Evolutionary conservation across 2,888 invertebrate genomes (phyloP).

Genomic region (Hyposoter dolosus): DNA sequence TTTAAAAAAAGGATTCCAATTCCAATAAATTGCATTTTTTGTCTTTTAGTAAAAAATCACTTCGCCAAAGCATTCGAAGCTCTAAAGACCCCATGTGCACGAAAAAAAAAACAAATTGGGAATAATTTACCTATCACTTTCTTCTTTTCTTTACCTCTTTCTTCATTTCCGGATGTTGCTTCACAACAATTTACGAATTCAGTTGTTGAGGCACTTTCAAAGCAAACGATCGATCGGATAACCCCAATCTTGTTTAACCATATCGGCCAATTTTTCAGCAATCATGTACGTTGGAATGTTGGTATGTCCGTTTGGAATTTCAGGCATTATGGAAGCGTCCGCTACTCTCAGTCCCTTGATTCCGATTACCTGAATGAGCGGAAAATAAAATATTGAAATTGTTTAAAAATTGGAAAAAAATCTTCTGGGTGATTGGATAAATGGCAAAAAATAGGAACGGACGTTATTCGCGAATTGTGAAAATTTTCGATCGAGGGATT

Average conservation of each 20-base stretch:
- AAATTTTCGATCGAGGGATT: too few species aligned
- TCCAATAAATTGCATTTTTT: background rate
- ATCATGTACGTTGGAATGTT: constrained; percentile 89
- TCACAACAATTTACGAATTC: background rate
- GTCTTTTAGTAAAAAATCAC: background rate
- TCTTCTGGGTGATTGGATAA: too few species aligned
- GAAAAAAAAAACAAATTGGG: background rate
- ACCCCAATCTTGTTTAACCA: constrained; percentile 87
- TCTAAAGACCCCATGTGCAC: background rate
- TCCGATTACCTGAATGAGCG: constrained; percentile 82
- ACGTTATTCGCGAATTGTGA: too few species aligned
- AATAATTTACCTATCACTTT: background rate
- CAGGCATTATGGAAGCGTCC: constrained; percentile 89
- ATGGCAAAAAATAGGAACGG: background rate
- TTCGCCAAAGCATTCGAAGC: background rate
- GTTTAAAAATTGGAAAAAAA: background rate
- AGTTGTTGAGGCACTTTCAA: constrained; percentile 16
- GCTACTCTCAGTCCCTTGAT: constrained; percentile 87
- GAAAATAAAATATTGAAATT: background rate
- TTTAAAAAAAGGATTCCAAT: too few species aligned
- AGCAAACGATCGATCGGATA: constrained; percentile 59
- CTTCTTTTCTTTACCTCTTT: too few species aligned
- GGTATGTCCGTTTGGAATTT: constrained; percentile 88
- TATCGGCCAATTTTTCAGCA: constrained; percentile 89
- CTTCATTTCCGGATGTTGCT: background rate